Base-by-base conservation (phyloP, 2,888 invertebrate species). In the Cheilosia vernalis region DNA sequence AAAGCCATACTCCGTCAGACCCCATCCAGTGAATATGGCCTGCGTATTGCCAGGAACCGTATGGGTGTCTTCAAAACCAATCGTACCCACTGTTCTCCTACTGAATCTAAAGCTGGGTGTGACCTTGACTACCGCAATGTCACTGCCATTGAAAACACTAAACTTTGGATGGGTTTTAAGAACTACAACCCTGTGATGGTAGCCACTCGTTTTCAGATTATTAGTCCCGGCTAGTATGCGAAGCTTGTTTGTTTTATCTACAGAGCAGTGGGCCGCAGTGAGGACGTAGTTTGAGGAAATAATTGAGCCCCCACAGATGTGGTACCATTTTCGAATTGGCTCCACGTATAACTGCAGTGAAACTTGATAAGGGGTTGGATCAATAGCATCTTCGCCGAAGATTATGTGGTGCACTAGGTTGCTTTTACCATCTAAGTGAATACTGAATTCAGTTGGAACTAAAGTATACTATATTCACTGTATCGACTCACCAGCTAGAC, bases 191-290 rank as follows among this genome's bases (percentile, higher is more conserved):
- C 89, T 88, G 3, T 90, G 89, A 10, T 91, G 88, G 10, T 73
- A 58, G 0, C 90, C 90, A 10, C 88, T 88, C 13, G 86, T 87
- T 4, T 88, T 88, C 1, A 90, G 87, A 80, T 90, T 89, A 17
- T 88, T 87, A 17, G 90, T 88, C 2, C 91, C 91, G 0, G 90
- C 89, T 7, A 90, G 88, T 2, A 91, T 88, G 0, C 88, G 90
- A 21, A 90, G 85, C 44, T 13, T 4, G 1, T 89, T 88, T 6
- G 89, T 88, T 78, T 90, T 88, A 70, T 90, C 90, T 0, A 90
- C 90, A 77, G 91, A 90, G 61, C 92, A 92, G 82, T 92, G 92
- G 0, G 92, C 92, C n/a, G 92, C 92, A 0, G 92, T 92, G 0
- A 92, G 87, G 4, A 92, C 89, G 30, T 90, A 89, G 72, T 89